Evolutionary conservation across 2,888 invertebrate species (phyloP).

Genomic region (Drosophila pseudotalamancana): DNA sequence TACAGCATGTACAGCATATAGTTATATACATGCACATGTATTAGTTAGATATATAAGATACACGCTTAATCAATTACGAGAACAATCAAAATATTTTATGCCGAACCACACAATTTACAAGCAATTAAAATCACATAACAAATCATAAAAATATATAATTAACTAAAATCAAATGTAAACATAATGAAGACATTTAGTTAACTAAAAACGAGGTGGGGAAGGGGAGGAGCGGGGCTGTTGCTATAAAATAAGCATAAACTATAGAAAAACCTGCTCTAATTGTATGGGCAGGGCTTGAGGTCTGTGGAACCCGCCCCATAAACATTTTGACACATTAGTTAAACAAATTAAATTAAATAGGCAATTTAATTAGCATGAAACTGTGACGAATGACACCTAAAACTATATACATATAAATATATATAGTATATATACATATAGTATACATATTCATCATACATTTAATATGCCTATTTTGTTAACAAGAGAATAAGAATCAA

Average conservation of each 20-base stretch:
- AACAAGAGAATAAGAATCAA: neutral
- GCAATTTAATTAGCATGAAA: constrained; percentile 27
- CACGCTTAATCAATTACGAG: constrained; percentile 46
- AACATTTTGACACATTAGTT: constrained; percentile 12
- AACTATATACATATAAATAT: neutral
- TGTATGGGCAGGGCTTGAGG: constrained; percentile 22
- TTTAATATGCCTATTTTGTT: neutral
- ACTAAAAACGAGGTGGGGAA: neutral
- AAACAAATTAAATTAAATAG: constrained; percentile 25
- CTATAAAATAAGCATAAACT: constrained; percentile 30
- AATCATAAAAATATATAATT: constrained; percentile 22
- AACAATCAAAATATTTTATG: constrained; percentile 46
- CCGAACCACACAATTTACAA: constrained; percentile 38
- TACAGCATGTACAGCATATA: constrained; percentile 6
- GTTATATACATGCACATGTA: neutral
- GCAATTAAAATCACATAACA: constrained; percentile 55
- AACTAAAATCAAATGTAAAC: constrained; percentile 15
- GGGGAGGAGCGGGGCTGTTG: neutral
- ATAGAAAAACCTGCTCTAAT: constrained; percentile 35
- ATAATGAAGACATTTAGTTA: constrained; percentile 59
- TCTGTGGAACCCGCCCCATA: neutral
- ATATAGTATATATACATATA: neutral
- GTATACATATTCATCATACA: neutral
- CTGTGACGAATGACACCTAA: neutral
- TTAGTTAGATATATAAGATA: neutral